Evolutionary conservation across 1,140 invertebrate genomes (phyloP), one percentile per base, ranked within the genome.

Genomic region (Caenorhabditis briggsae): DNA sequence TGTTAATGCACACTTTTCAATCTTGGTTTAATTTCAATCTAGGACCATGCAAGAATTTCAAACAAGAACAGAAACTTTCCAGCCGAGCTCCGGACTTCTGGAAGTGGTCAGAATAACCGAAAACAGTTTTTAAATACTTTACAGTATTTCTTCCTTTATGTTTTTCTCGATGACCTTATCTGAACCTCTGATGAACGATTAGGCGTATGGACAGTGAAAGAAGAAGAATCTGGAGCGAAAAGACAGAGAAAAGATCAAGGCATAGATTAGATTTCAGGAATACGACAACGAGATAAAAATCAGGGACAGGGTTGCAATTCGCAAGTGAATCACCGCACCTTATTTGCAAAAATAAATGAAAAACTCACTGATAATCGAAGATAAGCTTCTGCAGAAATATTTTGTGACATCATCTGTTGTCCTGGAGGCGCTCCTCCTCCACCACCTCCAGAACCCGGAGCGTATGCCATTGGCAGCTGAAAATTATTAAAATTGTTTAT

Each of bases 391-490:
- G 70, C 46, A 11, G 46, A 8, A 7, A 78, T 78, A n/a, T 78
- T 78, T 16, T 12, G 43, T 12, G 33, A 6, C 23, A 43, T 48
- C 41, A 46, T 74, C n/a, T 74, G 46, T 14, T 78, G 70, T 18
- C 33, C 33, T n/a, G 16, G 70, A 78, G 70, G 70, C 46, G 46
- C 70, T 50, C 70, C 70, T 20, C 70, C 70, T 78, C 70, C 70
- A 50, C 70, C 70, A 50, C 70, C 70, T 78, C 70, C 70, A 50
- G 70, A 78, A 78, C 70, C 70, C 43, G 70, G 70, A 78, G 70
- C 70, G 46, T 23, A 78, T 50, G 70, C 70, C 70, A 78, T 78
- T 78, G 70, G 70, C 43, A 53, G 70, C 70, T 78, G 70, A 50
- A 78, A 70, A 46, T 70, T 16, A 5, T 25, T 1, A 61, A 61